Base-by-base conservation (phyloP, 2,888 invertebrate species). In the Drosophila sordidula region DNA sequence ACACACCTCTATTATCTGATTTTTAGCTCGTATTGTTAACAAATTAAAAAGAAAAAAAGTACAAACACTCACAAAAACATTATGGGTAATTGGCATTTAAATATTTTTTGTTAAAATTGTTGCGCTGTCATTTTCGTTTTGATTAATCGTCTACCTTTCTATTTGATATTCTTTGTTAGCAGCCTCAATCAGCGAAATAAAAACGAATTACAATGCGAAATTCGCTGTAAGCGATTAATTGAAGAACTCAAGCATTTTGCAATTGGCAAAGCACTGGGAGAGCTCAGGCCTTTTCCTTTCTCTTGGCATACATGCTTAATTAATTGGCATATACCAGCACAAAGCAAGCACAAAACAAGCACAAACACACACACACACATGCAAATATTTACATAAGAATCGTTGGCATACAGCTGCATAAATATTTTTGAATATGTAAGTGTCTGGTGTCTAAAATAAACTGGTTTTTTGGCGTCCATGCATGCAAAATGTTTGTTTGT, bases 351-450 rank as follows among this genome's bases (percentile, higher is more conserved):
- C 22, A 34, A 34, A 14, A 9, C 26, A 22, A 47, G 52, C 46
- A 18, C 46, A 18, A 2, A 32, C 22, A 34, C 6, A 14, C 22
- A 63, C 16, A 12, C 14, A 45, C 9, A 46, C 34, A 34, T 39
- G 47, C 49, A 49, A 54, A 51, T 52, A 56, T 75, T 74, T 54
- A 55, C 55, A 55, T 50, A 57, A 68, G 52, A 61, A 50, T 41
- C 49, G 55, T 29, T 42, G 41, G 36, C 36, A 18, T 42, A 51
- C 59, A 49, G 68, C 61, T 72, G 70, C 41, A 32, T 46, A 70
- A 59, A 63, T 56, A 49, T 47, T 63, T 58, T 34, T 14, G n/a
- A 42, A 63, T 50, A 69, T 72, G 44, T 41, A 50, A 12, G 25
- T 39, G 38, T 41, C 54, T 51, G 45, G 22, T 34, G 44, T 42